phyloP scores from a whole-genome alignment of 1,140 invertebrate genomes.

The Augochlora pura region DNA sequence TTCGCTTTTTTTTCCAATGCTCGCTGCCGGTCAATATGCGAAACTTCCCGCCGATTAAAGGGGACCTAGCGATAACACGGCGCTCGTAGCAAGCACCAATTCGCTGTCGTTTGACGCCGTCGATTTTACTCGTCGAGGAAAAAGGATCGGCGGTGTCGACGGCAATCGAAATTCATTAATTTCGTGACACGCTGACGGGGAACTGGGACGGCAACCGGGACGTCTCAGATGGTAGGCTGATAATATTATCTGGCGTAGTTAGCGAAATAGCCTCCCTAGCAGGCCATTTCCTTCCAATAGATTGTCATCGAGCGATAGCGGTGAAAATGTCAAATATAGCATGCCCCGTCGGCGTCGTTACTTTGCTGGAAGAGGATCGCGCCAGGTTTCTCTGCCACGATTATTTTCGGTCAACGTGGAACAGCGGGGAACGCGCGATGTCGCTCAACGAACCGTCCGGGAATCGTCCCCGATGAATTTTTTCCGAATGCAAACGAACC shows the following conservation, averaged over 20 bases:
- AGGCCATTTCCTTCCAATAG: constrained; percentile 5
- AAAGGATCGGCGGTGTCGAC: not conserved
- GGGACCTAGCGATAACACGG: no score
- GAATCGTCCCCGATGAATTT: no score
- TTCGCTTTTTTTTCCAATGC: no score
- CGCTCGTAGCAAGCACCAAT: no score
- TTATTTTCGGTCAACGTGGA: no score
- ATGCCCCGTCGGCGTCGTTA: not conserved
- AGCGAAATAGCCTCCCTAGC: constrained; percentile 2
- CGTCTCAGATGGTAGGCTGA: not conserved
- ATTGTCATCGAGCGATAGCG: constrained; percentile 3
- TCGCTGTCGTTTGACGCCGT: no score
- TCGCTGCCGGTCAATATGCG: no score
- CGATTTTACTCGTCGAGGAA: no score
- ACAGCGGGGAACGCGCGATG: no score
- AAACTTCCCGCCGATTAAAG: no score
- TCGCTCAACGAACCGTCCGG: no score
- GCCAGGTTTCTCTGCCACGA: not conserved
- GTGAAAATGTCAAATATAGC: not conserved
- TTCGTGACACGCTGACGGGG: not conserved
- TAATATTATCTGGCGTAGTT: constrained; percentile 6
- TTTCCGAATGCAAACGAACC: no score
- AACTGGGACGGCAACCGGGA: not conserved
- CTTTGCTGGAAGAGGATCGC: not conserved
- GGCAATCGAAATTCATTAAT: not conserved